phyloP scores from a whole-genome alignment of 92 coral and sea anemone genomes.

The Blastomussa wellsi region DNA sequence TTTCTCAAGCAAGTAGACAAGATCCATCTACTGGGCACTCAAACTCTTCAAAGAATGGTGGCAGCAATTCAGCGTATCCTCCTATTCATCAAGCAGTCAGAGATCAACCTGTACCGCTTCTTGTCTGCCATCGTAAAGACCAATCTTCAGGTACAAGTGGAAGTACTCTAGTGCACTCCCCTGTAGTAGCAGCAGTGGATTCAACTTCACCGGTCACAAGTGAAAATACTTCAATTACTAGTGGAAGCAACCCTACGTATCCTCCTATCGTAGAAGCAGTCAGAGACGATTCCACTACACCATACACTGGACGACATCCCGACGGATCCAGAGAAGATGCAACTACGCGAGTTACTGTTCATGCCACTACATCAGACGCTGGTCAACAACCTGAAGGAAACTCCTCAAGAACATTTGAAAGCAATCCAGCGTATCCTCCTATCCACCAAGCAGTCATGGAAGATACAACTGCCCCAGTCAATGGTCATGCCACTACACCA shows the following conservation, averaged over 20 bases:
- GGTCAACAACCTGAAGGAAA: not conserved
- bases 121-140: too few species aligned
- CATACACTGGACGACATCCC: not conserved
- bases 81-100: not conserved
- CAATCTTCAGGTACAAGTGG: not conserved
- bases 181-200: not conserved
- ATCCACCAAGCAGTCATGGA: conserved; percentile 15
- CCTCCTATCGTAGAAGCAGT: conserved; percentile 15
- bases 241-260: not conserved
- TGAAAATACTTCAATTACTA: not conserved
- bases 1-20: not conserved
- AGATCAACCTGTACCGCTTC: not conserved
- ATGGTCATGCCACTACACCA: not conserved
- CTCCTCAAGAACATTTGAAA: not conserved
- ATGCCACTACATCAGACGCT: not conserved
- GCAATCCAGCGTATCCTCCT: conserved; percentile 25
- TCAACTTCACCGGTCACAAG: too few species aligned
- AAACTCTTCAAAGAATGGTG: not conserved
- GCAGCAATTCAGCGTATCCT: conserved; percentile 10
- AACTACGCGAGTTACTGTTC: not conserved
- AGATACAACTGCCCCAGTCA: not conserved
- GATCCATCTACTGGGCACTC: not conserved
- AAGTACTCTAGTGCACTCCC: conserved; percentile 12
- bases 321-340: not conserved
- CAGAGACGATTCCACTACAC: not conserved